These are phyloP conservation scores for Epizoanthus ramosus DNA, from an alignment of 92 coral and sea anemone species.

Conservation along the genomic window DNA sequence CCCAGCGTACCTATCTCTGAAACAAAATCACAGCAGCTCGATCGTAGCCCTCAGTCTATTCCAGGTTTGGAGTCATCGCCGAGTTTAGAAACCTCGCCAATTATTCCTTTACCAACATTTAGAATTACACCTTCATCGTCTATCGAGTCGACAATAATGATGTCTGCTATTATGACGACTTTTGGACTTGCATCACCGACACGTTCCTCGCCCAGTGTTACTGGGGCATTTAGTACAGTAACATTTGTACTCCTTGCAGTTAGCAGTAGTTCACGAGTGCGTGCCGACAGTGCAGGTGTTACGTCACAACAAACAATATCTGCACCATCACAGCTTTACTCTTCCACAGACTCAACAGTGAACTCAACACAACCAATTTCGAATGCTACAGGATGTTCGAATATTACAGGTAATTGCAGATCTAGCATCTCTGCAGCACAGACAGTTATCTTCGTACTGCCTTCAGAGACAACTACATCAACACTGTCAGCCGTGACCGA, in stretches of 20 bases:
- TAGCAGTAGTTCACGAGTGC: neutral
- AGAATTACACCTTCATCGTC: conserved; percentile 1
- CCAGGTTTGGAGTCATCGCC: neutral
- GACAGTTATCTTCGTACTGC: neutral
- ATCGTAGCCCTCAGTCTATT: neutral
- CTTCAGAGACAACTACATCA: neutral
- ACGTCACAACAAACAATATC: no score
- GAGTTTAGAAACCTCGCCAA: neutral
- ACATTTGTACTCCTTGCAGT: neutral
- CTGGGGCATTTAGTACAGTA: neutral
- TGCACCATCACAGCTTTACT: neutral
- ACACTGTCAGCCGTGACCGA: neutral
- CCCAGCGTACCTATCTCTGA: neutral
- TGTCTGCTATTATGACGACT: neutral
- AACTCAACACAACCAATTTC: neutral
- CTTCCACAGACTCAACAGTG: neutral
- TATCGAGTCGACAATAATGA: neutral
- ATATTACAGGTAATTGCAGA: neutral
- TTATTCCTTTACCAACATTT: neutral
- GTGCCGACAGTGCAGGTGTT: neutral
- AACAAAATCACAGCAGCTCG: neutral
- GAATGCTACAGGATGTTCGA: neutral
- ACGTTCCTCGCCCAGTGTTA: neutral
- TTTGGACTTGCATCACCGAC: neutral
- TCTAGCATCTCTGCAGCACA: neutral